These are phyloP conservation scores for Callocephalon fimbriatum DNA, from an alignment of 2,113 vertebrate genomes.

Conservation along the genomic window DNA sequence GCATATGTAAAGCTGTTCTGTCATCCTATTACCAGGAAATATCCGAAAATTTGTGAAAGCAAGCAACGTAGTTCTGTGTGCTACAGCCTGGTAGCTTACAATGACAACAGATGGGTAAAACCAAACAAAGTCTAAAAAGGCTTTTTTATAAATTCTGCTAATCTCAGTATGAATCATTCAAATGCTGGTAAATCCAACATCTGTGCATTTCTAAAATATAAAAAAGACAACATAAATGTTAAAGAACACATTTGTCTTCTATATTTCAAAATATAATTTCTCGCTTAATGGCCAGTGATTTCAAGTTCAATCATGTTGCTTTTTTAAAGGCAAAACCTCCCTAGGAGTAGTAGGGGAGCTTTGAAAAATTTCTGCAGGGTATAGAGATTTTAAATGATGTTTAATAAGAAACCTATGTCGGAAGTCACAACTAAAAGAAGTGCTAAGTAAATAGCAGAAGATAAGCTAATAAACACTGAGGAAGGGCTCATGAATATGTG, in stretches of 20 bases:
- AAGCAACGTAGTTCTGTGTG: not conserved
- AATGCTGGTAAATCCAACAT: not conserved
- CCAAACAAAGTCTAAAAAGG: not conserved
- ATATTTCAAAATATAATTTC: not conserved
- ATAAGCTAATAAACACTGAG: not conserved
- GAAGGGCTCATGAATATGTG: not conserved
- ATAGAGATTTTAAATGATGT: not conserved
- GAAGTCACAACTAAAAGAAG: not conserved
- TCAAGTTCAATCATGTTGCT: not conserved
- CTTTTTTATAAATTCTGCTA: not conserved
- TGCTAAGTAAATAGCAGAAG: not conserved
- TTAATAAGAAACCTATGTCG: not conserved
- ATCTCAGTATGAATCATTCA: not conserved
- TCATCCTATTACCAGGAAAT: not conserved
- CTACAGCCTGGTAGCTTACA: not conserved
- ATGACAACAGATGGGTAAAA: not conserved
- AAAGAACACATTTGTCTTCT: not conserved
- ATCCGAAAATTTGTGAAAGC: not conserved
- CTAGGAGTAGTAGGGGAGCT: accelerated
- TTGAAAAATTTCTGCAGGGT: not conserved
- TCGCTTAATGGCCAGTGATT: not conserved
- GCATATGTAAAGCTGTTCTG: not conserved
- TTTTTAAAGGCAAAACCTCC: not conserved
- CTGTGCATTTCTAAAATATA: not conserved
- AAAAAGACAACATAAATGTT: not conserved